A percentile compares a stretch with the other conserved stretches of the same genome.
These are phyloP conservation scores for Ryuthela nishihirai DNA, from an alignment of 2,888 invertebrate genomes.

Conservation along the genomic window DNA sequence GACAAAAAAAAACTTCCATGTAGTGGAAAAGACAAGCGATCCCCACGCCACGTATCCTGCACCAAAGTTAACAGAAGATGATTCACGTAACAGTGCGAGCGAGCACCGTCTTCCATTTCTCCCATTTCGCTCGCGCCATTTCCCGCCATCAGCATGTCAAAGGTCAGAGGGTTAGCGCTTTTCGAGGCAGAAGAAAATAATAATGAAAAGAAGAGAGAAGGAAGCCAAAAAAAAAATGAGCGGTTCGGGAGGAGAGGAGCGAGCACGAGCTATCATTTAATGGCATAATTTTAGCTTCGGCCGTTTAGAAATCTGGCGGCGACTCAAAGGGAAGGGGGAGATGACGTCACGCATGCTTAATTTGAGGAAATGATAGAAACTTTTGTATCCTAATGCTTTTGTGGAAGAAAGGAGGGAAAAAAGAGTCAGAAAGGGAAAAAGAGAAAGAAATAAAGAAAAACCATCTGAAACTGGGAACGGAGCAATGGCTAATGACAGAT, in stretches of 20 bases:
- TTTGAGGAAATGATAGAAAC: constrained; percentile 36
- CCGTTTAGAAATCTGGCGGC: constrained; percentile 34
- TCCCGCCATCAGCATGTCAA: constrained; percentile 33
- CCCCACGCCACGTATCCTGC: too few species aligned
- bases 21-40: too few species aligned
- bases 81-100: too few species aligned
- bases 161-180: constrained; percentile 31
- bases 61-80: too few species aligned
- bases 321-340: constrained; percentile 20
- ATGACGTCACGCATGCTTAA: constrained; percentile 34
- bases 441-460: constrained; percentile 23
- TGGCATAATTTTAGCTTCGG: too few species aligned
- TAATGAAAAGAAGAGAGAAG: constrained; percentile 19
- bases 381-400: constrained; percentile 36
- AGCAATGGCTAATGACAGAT: constrained; percentile 34
- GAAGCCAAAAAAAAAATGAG: too few species aligned
- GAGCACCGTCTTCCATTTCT: constrained; percentile 28
- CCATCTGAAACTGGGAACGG: constrained; percentile 22
- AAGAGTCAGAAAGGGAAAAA: too few species aligned
- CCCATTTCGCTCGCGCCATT: constrained; percentile 34
- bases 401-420: background rate
- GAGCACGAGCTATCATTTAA: too few species aligned
- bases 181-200: constrained; percentile 22
- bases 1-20: too few species aligned
- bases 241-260: too few species aligned